Base-by-base conservation (phyloP, 1,140 invertebrate genomes). In the Glossosoma conforme region DNA sequence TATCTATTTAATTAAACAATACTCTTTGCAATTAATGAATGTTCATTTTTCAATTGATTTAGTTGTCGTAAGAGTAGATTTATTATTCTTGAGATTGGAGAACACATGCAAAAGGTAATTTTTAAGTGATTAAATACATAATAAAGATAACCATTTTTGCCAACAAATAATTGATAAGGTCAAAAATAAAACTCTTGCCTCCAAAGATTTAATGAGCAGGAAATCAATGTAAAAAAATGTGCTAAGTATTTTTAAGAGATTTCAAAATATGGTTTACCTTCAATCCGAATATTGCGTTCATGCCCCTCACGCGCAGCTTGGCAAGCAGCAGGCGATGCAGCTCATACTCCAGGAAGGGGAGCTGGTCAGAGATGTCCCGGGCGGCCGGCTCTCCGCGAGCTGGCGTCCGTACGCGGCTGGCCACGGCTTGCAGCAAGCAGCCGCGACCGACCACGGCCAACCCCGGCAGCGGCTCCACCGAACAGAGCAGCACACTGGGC, bases 261-360 rank as follows among this genome's bases (percentile, higher is more conserved):
- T n/a, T n/a, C n/a, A n/a, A n/a, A n/a, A n/a, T n/a, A n/a, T n/a
- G n/a, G n/a, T 25, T 62, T 60, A 85, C 79, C 64, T 83, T 84
- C 1, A 95, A 66, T 2, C 88, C 87, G 69, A 94, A 93, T 14
- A 94, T 76, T n/a, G 87, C 84, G 73, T 95, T 96, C 89, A 95
- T 93, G 11, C 91, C 93, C 64, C 91, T 91, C 51, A 94, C 86
- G 66, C 89, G 85, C 0, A 97, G 70, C 68, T 96, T 97, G 61
- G 93, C 93, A 2, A 96, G 77, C 9, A 97, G 71, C 60, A 96
- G 81, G 54, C 90, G 84, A 66, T 98, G 92, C 19, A 98, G 72
- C 66, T 98, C 95, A 69, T 97, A 97, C 68, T 98, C 93, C 33
- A 98, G 66, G 70, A 98, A 97, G 1, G 95, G 95, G 32, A 98